These are phyloP conservation scores for Hippocampus mohnikei DNA, from an alignment of 2,113 vertebrate genomes.

Conservation along the genomic window DNA sequence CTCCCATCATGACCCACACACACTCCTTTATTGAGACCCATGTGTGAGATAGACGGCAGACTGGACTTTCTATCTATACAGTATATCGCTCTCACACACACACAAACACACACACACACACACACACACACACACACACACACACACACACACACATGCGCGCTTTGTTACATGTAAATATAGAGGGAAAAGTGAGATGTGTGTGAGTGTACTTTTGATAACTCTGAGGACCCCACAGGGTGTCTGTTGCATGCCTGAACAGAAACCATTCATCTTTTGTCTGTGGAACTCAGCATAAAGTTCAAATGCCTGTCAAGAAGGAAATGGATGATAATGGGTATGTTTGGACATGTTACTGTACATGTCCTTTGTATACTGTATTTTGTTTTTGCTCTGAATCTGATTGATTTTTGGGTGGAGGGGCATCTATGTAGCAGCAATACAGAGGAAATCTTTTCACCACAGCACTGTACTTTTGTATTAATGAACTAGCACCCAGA, in stretches of 20 bases:
- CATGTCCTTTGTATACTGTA: slow-evolving; percentile 42
- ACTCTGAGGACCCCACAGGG: slow-evolving; percentile 78
- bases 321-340: slow-evolving; percentile 52
- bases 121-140: slow-evolving; percentile 25
- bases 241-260: slow-evolving; percentile 87
- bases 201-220: slow-evolving; percentile 82
- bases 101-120: background rate
- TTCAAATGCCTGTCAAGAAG: slow-evolving; percentile 62
- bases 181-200: slow-evolving; percentile 68
- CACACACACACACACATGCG: slow-evolving; percentile 37
- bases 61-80: slow-evolving; percentile 30
- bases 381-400: slow-evolving; percentile 43
- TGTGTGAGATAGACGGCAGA: slow-evolving; percentile 75
- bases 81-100: slow-evolving; percentile 40
- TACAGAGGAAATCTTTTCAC: slow-evolving; percentile 73
- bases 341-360: slow-evolving; percentile 47
- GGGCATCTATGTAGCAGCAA: slow-evolving; percentile 76
- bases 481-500: slow-evolving; percentile 71
- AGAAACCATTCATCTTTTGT: slow-evolving; percentile 79
- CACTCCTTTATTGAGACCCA: slow-evolving; percentile 91
- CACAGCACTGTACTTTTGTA: slow-evolving; percentile 76
- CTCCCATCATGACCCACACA: slow-evolving; percentile 82
- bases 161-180: slow-evolving; percentile 81
- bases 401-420: slow-evolving; percentile 53
- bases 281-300: slow-evolving; percentile 71